Evolutionary conservation across 2,113 vertebrate species (phyloP).

Genomic region (Sinocyclocheilus anshuiensis): DNA sequence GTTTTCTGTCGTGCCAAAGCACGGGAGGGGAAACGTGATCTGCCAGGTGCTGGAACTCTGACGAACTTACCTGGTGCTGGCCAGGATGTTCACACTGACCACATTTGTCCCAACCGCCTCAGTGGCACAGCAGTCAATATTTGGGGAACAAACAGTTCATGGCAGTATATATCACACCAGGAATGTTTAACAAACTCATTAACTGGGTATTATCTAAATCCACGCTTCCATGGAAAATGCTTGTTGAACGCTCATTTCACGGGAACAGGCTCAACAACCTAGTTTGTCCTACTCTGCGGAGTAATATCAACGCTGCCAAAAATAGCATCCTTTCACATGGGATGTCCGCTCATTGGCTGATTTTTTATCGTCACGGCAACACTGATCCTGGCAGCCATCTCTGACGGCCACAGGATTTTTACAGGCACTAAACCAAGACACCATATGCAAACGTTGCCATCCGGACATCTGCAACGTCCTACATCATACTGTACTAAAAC

Average conservation of each 20-base stretch:
- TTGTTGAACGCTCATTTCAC: conserved; percentile 14
- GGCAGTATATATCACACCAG: conserved; percentile 51
- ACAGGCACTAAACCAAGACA: conserved; percentile 3
- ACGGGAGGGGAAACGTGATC: conserved; percentile 57
- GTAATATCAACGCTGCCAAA: conserved; percentile 63
- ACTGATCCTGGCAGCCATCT: conserved; percentile 37
- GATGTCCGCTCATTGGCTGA: conserved; percentile 60
- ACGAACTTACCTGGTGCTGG: conserved; percentile 37
- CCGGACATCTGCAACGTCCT: background rate
- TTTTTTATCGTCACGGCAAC: conserved; percentile 53
- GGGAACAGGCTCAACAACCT: conserved; percentile 40
- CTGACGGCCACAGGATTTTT: conserved; percentile 24
- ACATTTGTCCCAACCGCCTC: background rate
- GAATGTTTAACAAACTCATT: conserved; percentile 59
- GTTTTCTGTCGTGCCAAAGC: conserved; percentile 43
- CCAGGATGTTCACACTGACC: background rate
- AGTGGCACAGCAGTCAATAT: conserved; percentile 48
- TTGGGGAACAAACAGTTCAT: conserved; percentile 48
- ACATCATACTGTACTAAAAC: background rate
- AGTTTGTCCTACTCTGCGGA: conserved; percentile 63
- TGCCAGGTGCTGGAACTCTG: conserved; percentile 44
- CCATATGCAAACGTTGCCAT: conserved; percentile 3
- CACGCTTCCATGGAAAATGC: conserved; percentile 54
- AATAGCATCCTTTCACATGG: conserved; percentile 65
- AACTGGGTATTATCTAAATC: conserved; percentile 69